Evolutionary conservation across 2,113 vertebrate genomes (phyloP), one percentile per base, ranked within the genome.

Genomic region (Odontesthes bonariensis): DNA sequence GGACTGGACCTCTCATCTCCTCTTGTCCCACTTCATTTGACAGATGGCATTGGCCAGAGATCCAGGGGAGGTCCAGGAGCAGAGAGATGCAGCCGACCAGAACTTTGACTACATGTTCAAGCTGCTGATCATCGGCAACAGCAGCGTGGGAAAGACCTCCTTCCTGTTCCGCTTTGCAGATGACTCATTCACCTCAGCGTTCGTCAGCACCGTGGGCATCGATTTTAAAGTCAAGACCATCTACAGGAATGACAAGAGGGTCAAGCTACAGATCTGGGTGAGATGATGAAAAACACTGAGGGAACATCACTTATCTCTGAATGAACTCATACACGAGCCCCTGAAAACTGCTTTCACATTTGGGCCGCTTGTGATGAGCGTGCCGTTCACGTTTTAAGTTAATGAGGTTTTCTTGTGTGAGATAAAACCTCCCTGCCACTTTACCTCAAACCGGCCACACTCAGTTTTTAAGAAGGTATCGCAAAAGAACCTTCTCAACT

Each of bases 101-200:
- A 97, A 96, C 86, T 97, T 97, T 17, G 96, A 97, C 89, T 97
- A 96, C 90, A 97, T 97, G 96, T 97, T 97, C 77, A 97, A 97
- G 84, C 90, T 97, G 53, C 89, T 97, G 32, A 94, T 97, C 69
- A 97, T 97, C 0, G 96, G 96, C 9, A 96, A 97, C 90, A 97
- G 95, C 92, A 96, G 95, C 0, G 96, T 96, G 86, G 96, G 96
- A 14, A 97, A 97, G 89, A 97, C 96, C 0, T 96, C 96, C 35
- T 97, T 97, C 86, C 91, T 97, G 44, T 97, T 97, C 91, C 96
- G 96, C 55, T 97, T 95, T 0, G 95, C 96, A 0, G 96, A 97
- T 0, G 94, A 97, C 87, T 96, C 96, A 44, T 97, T 97, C 92
- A 97, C 96, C 0, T 95, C 96, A 0, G 96, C 96, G 27, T 97